Evolutionary conservation across 2,797 vertebrate genomes (phyloP).

Genomic region (Potorous gilbertii): DNA sequence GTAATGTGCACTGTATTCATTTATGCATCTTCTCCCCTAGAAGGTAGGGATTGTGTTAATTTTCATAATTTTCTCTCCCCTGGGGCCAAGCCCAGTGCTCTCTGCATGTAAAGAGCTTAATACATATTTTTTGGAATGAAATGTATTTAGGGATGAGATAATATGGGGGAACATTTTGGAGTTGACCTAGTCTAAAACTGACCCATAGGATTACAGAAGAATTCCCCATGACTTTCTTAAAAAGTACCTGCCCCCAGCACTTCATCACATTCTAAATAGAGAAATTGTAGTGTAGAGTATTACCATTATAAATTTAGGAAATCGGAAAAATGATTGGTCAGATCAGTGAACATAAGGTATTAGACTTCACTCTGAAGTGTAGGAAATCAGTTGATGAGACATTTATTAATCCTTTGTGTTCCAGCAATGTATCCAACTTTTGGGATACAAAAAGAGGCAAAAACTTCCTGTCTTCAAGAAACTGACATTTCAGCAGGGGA

Average conservation of each 20-base stretch:
- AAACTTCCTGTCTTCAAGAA: neutral
- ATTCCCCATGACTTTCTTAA: neutral
- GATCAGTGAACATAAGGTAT: neutral
- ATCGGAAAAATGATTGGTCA: neutral
- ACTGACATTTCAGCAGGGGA: neutral
- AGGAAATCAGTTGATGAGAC: neutral
- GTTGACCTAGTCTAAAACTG: neutral
- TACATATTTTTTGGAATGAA: neutral
- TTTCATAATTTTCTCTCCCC: neutral
- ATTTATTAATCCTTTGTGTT: neutral
- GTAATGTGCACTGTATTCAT: neutral
- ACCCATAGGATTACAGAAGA: constrained; percentile 32
- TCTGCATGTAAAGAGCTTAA: neutral
- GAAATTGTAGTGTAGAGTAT: neutral
- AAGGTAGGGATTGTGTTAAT: neutral
- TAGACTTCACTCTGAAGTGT: neutral
- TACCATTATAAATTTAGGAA: neutral
- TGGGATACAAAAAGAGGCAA: neutral
- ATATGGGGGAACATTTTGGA: neutral
- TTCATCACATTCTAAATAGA: constrained; percentile 6
- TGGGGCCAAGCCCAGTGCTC: neutral
- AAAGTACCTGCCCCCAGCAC: constrained; percentile 11
- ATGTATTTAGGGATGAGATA: neutral
- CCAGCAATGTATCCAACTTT: neutral
- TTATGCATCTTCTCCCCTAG: neutral